Evolutionary conservation across 1,140 invertebrate genomes (phyloP), one percentile per base, ranked within the genome.

Genomic region (Drosophila truncata): DNA sequence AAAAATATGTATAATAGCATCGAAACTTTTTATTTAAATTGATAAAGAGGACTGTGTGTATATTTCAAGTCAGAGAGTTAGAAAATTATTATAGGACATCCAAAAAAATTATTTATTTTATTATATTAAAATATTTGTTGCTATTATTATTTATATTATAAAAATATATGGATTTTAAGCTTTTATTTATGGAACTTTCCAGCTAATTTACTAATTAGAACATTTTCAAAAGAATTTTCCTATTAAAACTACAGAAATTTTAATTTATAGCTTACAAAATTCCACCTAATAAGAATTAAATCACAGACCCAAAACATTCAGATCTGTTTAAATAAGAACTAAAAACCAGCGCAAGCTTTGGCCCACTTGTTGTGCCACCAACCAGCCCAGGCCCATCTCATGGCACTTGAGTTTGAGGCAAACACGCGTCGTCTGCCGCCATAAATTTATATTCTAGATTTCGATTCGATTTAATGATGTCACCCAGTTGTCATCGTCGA

Each of bases 381-480:
- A 49, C 49, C n/a, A 18, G 18, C 63, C 44, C n/a, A 63, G 35
- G 31, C 35, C 65, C 57, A 55, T 63, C 37, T 63, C 57, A 50
- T 63, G 76, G 49, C 52, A 66, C 57, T 78, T 70, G 54, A 50
- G 27, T 80, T 64, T 69, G 78, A 60, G 59, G 69, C 66, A 72
- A 44, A 25, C 55, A 59, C 62, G 71, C 75, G 73, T 58, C 63
- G 52, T 35, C 52, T 67, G 78, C 29, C 57, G 73, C 55, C 78
- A 80, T 80, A 59, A 69, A 78, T 80, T 78, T 73, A 44, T 78
- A 58, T 73, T 85, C 80, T 75, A 60, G 73, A 73, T 74, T 82
- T 74, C 67, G 55, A 66, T 74, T 67, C 80, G 76, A 73, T 80
- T 66, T 78, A 85, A 86, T 78, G 82, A 84, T 85, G 82, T 84